Conservation (phyloP, 2,797 vertebrate species). For the Aratinga solstitialis region DNA sequence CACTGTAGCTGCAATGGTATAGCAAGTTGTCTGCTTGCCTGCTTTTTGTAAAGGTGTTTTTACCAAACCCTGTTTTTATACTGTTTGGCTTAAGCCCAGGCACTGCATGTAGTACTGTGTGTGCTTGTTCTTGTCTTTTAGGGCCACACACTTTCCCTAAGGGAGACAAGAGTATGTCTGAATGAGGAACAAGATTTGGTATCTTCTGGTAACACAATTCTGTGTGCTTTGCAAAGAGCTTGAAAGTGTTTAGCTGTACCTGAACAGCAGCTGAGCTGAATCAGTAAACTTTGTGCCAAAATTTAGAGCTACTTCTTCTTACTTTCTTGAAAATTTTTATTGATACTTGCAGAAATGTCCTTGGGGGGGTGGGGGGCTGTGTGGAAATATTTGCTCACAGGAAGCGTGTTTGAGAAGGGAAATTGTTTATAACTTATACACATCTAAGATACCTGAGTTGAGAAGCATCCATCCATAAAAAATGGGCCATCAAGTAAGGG, state of each 20-base stretch:
- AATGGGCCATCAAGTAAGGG: not conserved
- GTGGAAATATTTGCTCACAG: not conserved
- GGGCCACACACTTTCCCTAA: not conserved
- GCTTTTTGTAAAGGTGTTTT: not conserved
- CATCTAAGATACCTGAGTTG: not conserved
- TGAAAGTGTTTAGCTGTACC: not conserved
- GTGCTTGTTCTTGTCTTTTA: not conserved
- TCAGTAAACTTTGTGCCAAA: not conserved
- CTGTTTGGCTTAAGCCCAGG: not conserved
- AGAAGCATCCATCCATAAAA: slow-evolving; percentile 29
- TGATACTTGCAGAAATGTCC: not conserved
- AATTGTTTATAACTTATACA: slow-evolving; percentile 24
- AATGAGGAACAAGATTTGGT: not conserved
- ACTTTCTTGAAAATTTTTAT: fast-evolving
- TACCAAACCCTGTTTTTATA: not conserved
- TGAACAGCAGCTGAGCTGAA: not conserved
- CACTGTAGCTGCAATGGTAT: not conserved
- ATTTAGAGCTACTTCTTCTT: not conserved
- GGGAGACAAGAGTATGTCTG: not conserved
- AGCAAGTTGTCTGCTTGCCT: not conserved
- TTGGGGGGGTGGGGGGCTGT: not conserved
- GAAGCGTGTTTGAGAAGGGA: not conserved
- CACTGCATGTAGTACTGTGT: not conserved
- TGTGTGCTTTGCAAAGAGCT: not conserved
- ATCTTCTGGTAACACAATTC: not conserved